Evolutionary conservation across 2,888 invertebrate genomes (phyloP).

Genomic region (Platyscelio sp.): DNA sequence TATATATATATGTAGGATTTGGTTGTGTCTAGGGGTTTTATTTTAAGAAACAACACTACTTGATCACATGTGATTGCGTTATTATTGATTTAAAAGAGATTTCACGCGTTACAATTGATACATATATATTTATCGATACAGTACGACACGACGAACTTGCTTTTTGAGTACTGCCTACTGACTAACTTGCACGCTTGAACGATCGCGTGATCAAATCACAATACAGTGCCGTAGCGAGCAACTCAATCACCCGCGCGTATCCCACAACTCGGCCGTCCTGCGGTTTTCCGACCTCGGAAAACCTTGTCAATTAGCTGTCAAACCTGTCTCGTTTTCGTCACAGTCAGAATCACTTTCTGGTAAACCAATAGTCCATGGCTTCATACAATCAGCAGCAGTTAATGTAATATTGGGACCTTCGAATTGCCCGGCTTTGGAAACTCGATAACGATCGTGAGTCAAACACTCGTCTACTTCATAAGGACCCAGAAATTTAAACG

Average conservation of each 20-base stretch:
- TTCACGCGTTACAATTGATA: neutral
- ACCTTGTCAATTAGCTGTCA: neutral
- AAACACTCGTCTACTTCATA: neutral
- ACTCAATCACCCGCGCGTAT: neutral
- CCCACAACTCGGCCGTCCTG: neutral
- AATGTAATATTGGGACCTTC: neutral
- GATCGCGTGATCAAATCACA: neutral
- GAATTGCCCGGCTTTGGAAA: neutral
- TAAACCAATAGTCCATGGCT: neutral
- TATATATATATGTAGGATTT: constrained; percentile 16
- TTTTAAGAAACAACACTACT: neutral
- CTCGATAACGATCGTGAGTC: too few species aligned
- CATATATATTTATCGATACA: too few species aligned
- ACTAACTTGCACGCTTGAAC: neutral
- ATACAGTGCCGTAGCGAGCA: neutral
- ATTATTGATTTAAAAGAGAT: neutral
- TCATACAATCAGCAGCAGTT: neutral
- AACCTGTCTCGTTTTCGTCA: neutral
- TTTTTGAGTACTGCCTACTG: neutral
- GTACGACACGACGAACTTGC: neutral
- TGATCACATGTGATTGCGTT: neutral
- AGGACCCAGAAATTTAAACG: neutral
- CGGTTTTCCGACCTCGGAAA: neutral
- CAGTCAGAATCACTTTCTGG: neutral
- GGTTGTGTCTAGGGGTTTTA: neutral